Base-by-base conservation (phyloP, 2,113 vertebrate genomes). In the Urocynchramus pylzowi region DNA sequence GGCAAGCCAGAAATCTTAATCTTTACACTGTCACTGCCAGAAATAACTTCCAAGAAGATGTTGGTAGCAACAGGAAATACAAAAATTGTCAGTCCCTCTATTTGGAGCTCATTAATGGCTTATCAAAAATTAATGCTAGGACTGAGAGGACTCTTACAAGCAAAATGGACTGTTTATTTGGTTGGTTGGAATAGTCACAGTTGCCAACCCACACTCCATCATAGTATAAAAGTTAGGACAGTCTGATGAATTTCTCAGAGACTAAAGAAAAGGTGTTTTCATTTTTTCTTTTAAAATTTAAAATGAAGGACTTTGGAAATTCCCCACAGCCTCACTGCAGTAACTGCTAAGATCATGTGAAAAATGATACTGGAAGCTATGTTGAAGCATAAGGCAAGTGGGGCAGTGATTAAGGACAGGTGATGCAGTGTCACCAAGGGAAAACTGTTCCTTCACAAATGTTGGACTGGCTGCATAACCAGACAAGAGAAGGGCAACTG, bases 371-470 rank as follows among this genome's bases (percentile, higher is more conserved):
- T 57, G 16, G 37, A 87, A 76, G 2, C 2, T 71, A 3, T 54
- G 6, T 14, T 20, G 6, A 79, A 80, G 18, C 35, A 75, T 17
- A 44, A 35, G 13, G 9, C 18, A 57, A 15, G 9, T 17, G 68
- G 7, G 4, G 10, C 35, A 9, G 16, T 21, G 24, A 60, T 56
- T 45, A 60, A 65, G 53, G 41, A 61, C 7, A 57, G 15, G 1
- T 0, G 8, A 10, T 4, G 1, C 39, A 18, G 10, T 0, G 3
- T 77, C 53, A 73, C 11, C 10, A 26, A 23, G 9, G 10, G 28
- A 59, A 91, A 78, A 69, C 30, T 17, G 4, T 35, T 33, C 28
- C 39, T 74, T 74, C 64, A 59, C 16, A 50, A 41, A n/a, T 20
- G 4, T 22, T 69, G 24, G 11, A 59, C 18, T 53, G n/a, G 21